Evolutionary conservation across 2,113 vertebrate species (phyloP), one percentile per base, ranked within the genome.

Genomic region (Gobiocypris rarus): DNA sequence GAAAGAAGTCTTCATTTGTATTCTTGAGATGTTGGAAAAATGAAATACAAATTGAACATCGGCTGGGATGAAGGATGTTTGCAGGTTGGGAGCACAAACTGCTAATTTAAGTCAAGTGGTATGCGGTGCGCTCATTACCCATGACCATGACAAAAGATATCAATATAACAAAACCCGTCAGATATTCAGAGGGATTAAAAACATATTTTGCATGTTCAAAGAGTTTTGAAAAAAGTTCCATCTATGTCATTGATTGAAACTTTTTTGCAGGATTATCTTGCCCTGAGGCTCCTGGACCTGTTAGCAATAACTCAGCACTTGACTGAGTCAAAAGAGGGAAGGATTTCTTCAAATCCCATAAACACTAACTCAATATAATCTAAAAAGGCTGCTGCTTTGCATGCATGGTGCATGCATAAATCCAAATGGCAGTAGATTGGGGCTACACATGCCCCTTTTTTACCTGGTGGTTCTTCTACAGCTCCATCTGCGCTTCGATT

Each of bases 401-500:
- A 14, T 80, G 45, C 38, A 84, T 70, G 52, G 65, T 79, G 28
- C 26, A 54, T 50, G 48, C 83, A 71, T 38, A 67, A 87, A 48
- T 77, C 54, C 6, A 24, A 85, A 85, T 71, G 82, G 50, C 56
- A 80, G 14, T 81, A 38, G 70, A 80, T 56, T 61, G 76, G 69
- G 70, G 67, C 59, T 58, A 80, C 31, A 82, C 50, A 54, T 75
- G 43, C 48, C 48, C 31, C 71, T 73, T 80, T 81, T 80, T 65
- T 83, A n/a, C 38, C 69, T 84, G 59, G 61, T 80, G 48, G 83
- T 87, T 86, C 63, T 74, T 85, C 76, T 76, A 77, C 22, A 34
- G 83, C 70, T 43, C 65, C 83, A 85, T 89, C 74, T 88, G 85
- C 84, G 71, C 59, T 88, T 85, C 56, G 63, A 83, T 89, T 89